Evolutionary conservation across 2,113 vertebrate species (phyloP).

Genomic region (Neomonachus schauinslandi): DNA sequence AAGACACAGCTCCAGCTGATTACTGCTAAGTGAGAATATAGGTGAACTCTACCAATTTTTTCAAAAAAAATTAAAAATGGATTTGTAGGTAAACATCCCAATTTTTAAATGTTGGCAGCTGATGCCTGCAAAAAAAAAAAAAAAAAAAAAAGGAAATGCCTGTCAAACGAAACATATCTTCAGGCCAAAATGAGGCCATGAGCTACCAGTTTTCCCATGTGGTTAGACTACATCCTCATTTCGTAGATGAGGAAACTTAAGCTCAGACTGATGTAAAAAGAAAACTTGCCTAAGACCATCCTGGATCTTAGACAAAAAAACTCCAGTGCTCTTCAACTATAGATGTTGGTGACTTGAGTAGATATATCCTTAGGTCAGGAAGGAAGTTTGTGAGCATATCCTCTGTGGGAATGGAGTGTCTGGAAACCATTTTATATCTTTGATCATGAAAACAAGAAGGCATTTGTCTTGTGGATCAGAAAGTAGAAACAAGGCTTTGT

Average conservation of each 20-base stretch:
- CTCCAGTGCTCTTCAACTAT: background rate
- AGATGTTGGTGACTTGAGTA: background rate
- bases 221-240: background rate
- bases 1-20: background rate
- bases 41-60: background rate
- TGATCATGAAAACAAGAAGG: background rate
- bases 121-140: background rate
- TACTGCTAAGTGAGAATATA: background rate
- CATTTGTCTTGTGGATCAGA: background rate
- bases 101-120: conserved; percentile 26
- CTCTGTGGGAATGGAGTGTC: background rate
- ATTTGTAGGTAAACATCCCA: background rate
- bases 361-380: background rate
- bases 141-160: background rate
- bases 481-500: background rate
- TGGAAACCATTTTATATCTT: background rate
- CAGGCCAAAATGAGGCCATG: background rate
- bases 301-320: background rate
- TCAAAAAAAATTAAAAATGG: background rate
- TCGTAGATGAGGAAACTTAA: conserved; percentile 10
- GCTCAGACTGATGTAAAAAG: background rate
- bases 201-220: background rate
- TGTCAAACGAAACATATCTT: background rate
- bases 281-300: background rate
- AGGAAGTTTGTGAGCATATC: background rate